These are phyloP conservation scores for Carassius auratus DNA, from an alignment of 2,113 vertebrate genomes.

Conservation along the genomic window DNA sequence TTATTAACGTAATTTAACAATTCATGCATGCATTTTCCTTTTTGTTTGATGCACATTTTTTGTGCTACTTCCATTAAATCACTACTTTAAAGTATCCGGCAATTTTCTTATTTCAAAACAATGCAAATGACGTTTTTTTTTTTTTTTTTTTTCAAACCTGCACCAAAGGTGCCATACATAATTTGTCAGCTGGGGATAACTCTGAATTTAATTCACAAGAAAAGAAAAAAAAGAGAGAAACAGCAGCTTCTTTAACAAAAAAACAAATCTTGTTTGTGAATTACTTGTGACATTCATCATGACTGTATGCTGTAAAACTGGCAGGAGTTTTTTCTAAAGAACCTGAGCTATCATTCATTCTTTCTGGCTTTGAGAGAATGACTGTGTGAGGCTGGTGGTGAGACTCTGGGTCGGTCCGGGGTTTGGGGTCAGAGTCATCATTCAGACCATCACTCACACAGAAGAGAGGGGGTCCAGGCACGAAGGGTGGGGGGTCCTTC, in stretches of 20 bases:
- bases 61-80: neutral
- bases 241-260: neutral
- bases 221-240: no score
- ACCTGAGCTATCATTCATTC: conserved; percentile 25
- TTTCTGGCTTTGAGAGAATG: conserved; percentile 18
- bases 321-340: neutral
- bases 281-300: neutral
- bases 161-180: neutral
- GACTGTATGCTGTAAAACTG: neutral
- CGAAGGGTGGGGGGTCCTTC: conserved; percentile 55
- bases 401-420: conserved; percentile 62
- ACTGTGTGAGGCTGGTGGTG: conserved; percentile 40
- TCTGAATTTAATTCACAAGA: no score
- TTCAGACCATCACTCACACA: conserved; percentile 84
- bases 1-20: no score
- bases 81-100: neutral
- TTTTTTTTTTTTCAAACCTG: neutral
- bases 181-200: neutral
- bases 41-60: neutral
- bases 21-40: no score
- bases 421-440: conserved; percentile 62
- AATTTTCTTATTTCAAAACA: neutral
- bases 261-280: neutral
- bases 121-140: no score
- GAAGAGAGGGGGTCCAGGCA: conserved; percentile 75